Base-by-base conservation (phyloP, 2,113 vertebrate genomes). In the Paraplagusia blochii region DNA sequence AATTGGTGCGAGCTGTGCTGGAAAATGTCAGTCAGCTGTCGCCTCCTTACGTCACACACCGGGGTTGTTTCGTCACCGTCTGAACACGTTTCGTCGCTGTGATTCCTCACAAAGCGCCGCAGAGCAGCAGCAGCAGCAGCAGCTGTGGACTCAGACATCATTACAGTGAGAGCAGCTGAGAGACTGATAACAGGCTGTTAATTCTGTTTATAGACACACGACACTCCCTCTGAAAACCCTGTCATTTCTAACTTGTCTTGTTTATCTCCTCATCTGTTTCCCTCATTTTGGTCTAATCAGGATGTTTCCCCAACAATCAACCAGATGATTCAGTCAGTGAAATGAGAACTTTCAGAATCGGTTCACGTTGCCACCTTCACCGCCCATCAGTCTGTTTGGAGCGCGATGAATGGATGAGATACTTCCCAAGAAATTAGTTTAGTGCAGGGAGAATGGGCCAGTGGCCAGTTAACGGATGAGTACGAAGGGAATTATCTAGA, bases 21-120 rank as follows among this genome's bases (percentile, higher is more conserved):
- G 53, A 65, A 72, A 63, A 49, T 48, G 17, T 33, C 39, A 9
- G 52, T 51, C 39, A 59, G 57, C 15, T 62, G 48, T 58, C 7
- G n/a, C 44, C 14, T 43, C 7, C 7, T 2, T 40, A 47, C 57
- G 69, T 68, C 53, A 66, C 54, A 46, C 22, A 40, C 22, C 1
- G 50, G 16, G 34, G 22, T 54, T 59, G 6, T 46, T 17, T 58
- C 33, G 54, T 58, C 54, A 50, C 17, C 1, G 17, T 55, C 33
- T 7, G 53, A 53, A 49, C 53, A 51, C 43, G 46, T 29, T 29
- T 29, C 6, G 22, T 29, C 22, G 22, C 22, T 29, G 22, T 29
- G 22, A 29, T 29, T 29, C 22, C 6, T 29, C 22, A 29, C n/a
- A 36, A 13, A 10, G 63, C 53, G 47, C 47, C 14, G 35, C 18